phyloP scores from a whole-genome alignment of 2,113 vertebrate species.

The Sinosuthora webbiana region DNA sequence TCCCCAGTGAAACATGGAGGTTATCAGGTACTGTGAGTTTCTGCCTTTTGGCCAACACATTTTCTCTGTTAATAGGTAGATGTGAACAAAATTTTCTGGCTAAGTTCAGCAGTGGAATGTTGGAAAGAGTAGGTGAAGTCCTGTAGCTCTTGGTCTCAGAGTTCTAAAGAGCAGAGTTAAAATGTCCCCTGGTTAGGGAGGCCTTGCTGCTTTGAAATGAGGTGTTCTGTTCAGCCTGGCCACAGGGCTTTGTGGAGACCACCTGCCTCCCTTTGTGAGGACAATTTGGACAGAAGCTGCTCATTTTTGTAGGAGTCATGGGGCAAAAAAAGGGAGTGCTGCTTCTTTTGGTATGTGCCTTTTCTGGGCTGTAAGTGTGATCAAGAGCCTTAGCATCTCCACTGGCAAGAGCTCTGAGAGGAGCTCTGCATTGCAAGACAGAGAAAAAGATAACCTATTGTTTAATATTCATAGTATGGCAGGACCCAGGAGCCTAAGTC shows the following conservation, averaged over 20 bases:
- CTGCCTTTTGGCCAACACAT: not conserved
- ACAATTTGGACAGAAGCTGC: not conserved
- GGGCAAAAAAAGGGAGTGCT: accelerated
- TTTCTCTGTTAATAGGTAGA: not conserved
- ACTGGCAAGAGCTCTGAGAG: not conserved
- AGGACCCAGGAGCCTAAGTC: not conserved
- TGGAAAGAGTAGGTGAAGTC: not conserved
- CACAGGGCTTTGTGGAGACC: not conserved
- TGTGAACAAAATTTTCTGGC: not conserved
- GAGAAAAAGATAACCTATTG: not conserved
- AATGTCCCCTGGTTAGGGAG: not conserved
- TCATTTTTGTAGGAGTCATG: not conserved
- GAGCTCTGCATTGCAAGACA: not conserved
- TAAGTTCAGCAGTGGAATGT: not conserved
- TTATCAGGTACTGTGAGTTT: not conserved
- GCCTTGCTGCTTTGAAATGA: not conserved
- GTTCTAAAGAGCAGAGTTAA: not conserved
- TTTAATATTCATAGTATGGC: not conserved
- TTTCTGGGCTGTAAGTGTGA: not conserved
- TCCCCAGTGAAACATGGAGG: not conserved
- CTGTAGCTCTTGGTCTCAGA: not conserved
- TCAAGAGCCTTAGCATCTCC: not conserved
- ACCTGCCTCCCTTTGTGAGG: not conserved
- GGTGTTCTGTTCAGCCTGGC: not conserved
- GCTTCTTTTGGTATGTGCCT: not conserved